Conservation (phyloP, 2,113 vertebrate genomes). For the Calyptomena viridis region DNA sequence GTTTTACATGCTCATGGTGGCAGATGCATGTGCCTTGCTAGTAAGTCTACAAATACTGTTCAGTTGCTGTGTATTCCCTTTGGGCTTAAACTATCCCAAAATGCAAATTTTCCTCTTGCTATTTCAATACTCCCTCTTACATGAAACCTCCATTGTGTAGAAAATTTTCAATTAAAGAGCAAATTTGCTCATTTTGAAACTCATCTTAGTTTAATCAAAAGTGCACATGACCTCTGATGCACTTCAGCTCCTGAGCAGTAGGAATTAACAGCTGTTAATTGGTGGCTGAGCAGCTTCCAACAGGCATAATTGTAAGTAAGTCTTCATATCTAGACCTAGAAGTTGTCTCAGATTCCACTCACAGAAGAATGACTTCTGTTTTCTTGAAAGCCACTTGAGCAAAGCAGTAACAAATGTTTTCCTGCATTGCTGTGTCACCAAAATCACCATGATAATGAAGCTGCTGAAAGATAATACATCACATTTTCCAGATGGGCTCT, state of each 20-base stretch:
- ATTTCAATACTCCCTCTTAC: neutral
- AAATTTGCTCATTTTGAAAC: neutral
- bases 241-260: neutral
- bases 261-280: neutral
- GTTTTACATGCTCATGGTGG: conserved; percentile 83
- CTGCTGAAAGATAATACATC: neutral
- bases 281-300: neutral
- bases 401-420: neutral
- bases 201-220: conserved; percentile 5
- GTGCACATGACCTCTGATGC: neutral
- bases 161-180: neutral
- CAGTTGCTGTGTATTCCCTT: neutral
- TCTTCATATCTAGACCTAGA: neutral
- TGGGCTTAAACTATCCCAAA: neutral
- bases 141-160: neutral
- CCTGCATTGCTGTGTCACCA: neutral
- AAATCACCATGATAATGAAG: neutral
- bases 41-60: conserved; percentile 63
- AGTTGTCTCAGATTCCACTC: neutral
- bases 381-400: neutral
- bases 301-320: neutral
- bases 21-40: conserved; percentile 80
- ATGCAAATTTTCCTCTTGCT: neutral
- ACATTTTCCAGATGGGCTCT: neutral
- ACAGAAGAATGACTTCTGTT: neutral